These are phyloP conservation scores for Microtus richardsoni DNA, from an alignment of 2,113 vertebrate species.

Conservation along the genomic window DNA sequence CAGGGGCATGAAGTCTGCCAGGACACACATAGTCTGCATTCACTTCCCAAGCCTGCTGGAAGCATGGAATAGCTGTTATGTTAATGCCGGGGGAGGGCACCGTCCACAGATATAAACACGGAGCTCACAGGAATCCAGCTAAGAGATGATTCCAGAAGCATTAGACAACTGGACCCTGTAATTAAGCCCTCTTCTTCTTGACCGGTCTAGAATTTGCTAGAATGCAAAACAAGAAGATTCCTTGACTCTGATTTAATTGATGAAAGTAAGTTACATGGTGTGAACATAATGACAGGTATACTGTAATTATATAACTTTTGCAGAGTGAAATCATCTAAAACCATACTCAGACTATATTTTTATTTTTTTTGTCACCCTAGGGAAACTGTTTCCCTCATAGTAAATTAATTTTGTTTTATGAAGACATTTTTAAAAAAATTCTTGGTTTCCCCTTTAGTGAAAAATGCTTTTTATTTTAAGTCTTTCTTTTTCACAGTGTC, in stretches of 20 bases:
- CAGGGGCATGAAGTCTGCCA: conserved; percentile 59
- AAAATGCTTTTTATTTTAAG: conserved; percentile 56
- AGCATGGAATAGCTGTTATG: conserved; percentile 65
- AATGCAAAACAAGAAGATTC: conserved; percentile 62
- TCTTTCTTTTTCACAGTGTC: background rate
- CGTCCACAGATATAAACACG: conserved; percentile 73
- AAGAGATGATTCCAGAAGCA: conserved; percentile 62
- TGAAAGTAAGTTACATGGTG: background rate
- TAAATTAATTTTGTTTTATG: background rate
- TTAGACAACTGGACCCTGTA: conserved; percentile 70
- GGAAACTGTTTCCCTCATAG: background rate
- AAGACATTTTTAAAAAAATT: background rate
- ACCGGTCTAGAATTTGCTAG: conserved; percentile 69
- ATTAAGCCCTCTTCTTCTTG: conserved; percentile 74
- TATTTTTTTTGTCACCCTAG: background rate
- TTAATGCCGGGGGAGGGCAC: conserved; percentile 65
- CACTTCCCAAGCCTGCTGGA: conserved; percentile 75
- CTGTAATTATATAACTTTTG: conserved; percentile 24
- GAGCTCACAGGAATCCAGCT: conserved; percentile 53
- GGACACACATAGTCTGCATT: conserved; percentile 73
- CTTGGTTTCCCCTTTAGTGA: conserved; percentile 31
- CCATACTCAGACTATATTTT: background rate
- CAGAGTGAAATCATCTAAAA: conserved; percentile 33
- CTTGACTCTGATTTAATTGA: conserved; percentile 58
- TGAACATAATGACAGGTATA: conserved; percentile 59